Conservation (phyloP, 2,797 vertebrate species). For the Trichosurus vulpecula region DNA sequence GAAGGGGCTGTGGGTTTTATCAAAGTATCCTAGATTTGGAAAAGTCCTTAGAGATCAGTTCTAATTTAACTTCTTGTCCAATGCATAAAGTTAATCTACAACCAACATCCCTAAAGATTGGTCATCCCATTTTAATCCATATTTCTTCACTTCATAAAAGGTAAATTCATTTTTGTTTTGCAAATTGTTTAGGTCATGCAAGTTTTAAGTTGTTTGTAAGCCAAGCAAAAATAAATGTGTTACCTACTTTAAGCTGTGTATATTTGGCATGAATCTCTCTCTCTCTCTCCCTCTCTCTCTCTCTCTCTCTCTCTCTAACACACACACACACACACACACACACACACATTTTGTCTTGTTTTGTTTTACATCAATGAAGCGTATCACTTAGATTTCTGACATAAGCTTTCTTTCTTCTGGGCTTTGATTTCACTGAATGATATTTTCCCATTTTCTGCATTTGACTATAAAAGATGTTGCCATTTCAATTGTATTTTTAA, state of each 20-base stretch:
- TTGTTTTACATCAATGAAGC: background rate
- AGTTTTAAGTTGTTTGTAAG: background rate
- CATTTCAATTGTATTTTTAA: background rate
- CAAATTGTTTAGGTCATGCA: background rate
- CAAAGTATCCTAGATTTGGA: background rate
- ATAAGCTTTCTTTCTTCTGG: background rate
- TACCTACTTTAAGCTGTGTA: background rate
- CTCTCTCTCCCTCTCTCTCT: too few species aligned
- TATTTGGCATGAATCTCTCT: background rate
- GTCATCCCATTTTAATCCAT: background rate
- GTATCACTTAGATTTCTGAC: background rate
- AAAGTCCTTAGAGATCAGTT: background rate
- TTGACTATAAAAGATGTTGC: background rate
- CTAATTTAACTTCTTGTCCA: background rate
- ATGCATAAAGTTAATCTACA: background rate
- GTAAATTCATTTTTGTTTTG: background rate
- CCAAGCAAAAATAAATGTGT: background rate
- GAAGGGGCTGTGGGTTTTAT: too few species aligned
- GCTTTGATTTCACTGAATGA: background rate
- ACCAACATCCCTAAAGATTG: background rate
- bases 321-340: too few species aligned
- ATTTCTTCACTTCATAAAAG: background rate
- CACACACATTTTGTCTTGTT: background rate
- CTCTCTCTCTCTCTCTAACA: too few species aligned
- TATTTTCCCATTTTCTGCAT: background rate